Conservation (phyloP, 1,140 invertebrate genomes). For the Coboldia fuscipes region DNA sequence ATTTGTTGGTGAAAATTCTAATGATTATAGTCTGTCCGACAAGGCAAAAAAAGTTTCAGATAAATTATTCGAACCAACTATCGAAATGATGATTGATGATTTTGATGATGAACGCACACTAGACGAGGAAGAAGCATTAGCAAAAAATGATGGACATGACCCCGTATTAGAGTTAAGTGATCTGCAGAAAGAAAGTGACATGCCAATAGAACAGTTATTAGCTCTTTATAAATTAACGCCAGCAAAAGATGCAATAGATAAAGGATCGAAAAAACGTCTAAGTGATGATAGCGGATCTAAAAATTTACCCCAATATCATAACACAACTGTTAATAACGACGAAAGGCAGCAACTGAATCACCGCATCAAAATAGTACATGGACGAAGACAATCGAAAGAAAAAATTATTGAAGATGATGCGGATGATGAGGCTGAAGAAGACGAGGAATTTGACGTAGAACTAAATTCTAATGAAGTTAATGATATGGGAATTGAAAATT, state of each 20-base stretch:
- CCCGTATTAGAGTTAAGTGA: constrained; percentile 72
- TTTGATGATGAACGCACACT: constrained; percentile 90
- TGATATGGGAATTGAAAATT: too few species aligned
- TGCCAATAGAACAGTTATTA: constrained; percentile 82
- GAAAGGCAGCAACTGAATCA: too few species aligned
- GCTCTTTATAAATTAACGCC: constrained; percentile 44
- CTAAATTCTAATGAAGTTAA: too few species aligned
- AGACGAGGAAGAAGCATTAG: constrained; percentile 89
- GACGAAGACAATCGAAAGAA: neutral
- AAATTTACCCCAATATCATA: neutral
- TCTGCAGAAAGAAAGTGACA: constrained; percentile 68
- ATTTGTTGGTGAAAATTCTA: too few species aligned
- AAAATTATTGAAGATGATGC: constrained; percentile 5
- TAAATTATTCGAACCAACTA: constrained; percentile 36
- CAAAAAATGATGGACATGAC: constrained; percentile 55
- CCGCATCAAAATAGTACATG: too few species aligned
- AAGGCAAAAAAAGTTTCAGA: too few species aligned
- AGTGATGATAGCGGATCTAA: neutral
- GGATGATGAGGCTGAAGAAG: constrained; percentile 6
- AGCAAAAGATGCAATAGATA: neutral
- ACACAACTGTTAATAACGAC: neutral
- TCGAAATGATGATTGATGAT: constrained; percentile 89
- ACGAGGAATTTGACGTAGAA: constrained; percentile 21
- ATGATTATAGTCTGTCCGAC: too few species aligned
- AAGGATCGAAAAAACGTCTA: neutral